A percentile compares a stretch with the other conserved stretches of the same genome.
phyloP scores from a whole-genome alignment of 2,113 vertebrate species.

The Mellivora capensis region DNA sequence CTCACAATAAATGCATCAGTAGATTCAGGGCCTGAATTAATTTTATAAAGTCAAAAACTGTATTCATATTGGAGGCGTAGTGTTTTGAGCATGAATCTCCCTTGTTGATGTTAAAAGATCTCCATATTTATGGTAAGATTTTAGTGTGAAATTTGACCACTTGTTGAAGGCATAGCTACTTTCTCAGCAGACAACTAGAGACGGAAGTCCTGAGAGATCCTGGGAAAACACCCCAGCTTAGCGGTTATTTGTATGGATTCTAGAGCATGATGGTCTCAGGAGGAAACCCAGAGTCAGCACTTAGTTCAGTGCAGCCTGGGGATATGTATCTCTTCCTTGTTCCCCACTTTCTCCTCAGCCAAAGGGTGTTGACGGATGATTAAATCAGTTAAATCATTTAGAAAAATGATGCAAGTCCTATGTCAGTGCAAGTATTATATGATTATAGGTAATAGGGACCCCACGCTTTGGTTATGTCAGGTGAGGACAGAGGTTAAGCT shows the following conservation, averaged over 20 bases:
- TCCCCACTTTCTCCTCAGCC: neutral
- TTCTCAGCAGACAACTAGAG: neutral
- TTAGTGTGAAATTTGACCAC: neutral
- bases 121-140: neutral
- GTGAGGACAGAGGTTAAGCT: neutral
- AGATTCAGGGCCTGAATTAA: neutral
- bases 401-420: neutral
- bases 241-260: too few relatives aligned
- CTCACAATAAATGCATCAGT: neutral
- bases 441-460: neutral
- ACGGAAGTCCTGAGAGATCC: neutral
- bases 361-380: neutral
- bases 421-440: neutral
- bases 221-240: fast-evolving
- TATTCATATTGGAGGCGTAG: neutral
- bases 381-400: neutral
- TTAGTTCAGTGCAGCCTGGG: neutral
- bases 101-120: neutral
- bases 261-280: too few relatives aligned
- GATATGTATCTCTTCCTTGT: neutral
- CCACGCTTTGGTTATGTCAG: neutral
- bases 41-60: neutral
- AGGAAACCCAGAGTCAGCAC: neutral
- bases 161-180: neutral
- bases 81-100: neutral